phyloP scores from a whole-genome alignment of 2,113 vertebrate genomes.

The Alethe diademata region DNA sequence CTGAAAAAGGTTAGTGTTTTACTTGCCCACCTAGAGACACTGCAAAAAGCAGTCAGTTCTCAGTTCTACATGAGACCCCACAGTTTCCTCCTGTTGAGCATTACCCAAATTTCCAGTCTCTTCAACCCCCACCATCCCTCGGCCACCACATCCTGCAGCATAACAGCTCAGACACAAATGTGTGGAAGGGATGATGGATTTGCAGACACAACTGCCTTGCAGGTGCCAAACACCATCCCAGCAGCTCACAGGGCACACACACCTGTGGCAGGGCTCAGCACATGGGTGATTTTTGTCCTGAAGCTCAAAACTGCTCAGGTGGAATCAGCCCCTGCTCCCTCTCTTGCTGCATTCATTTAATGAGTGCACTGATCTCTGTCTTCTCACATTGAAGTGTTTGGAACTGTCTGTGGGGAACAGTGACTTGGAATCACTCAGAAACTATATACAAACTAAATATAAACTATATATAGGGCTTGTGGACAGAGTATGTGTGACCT shows the following conservation, averaged over 20 bases:
- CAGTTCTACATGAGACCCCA: not conserved
- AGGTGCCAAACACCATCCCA: not conserved
- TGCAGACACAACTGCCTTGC: not conserved
- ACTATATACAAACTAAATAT: fast-evolving
- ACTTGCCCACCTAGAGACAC: not conserved
- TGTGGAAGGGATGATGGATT: not conserved
- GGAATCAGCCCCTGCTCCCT: not conserved
- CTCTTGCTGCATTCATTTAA: not conserved
- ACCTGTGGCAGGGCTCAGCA: not conserved
- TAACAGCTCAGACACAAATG: not conserved
- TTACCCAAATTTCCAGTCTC: not conserved
- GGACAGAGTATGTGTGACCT: not conserved
- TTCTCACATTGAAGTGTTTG: not conserved
- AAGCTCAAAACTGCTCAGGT: not conserved
- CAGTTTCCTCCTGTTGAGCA: not conserved
- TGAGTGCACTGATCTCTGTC: not conserved
- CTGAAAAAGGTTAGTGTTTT: not conserved
- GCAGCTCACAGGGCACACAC: not conserved
- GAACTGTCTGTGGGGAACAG: not conserved
- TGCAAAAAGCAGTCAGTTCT: not conserved
- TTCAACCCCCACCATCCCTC: not conserved
- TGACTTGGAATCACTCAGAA: not conserved
- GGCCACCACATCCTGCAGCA: not conserved
- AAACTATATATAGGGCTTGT: not conserved
- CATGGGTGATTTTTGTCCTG: not conserved